Percentiles rank a stretch among this genome's conserved stretches.
phyloP scores from a whole-genome alignment of 2,888 invertebrate species.

The Thecocarcelia acutangulata region DNA sequence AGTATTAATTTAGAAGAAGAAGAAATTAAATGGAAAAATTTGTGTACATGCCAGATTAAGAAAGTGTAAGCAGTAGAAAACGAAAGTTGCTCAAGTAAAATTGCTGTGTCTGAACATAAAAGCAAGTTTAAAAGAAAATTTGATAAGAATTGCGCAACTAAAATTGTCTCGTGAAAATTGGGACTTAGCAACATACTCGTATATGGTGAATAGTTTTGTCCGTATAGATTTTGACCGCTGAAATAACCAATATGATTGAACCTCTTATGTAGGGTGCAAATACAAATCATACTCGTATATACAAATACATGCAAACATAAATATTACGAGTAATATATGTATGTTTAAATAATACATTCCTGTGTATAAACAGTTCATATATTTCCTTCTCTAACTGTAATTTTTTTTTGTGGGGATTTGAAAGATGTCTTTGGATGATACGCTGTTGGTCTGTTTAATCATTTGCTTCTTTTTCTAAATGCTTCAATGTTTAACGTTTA shows the following conservation, averaged over 20 bases:
- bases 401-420: constrained; percentile 45
- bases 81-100: too few relatives aligned
- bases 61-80: too few relatives aligned
- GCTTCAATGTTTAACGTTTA: neutral
- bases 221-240: too few relatives aligned
- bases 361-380: constrained; percentile 11
- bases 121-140: too few relatives aligned
- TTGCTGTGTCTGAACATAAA: too few relatives aligned
- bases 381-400: constrained; percentile 48
- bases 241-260: too few relatives aligned
- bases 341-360: constrained; percentile 11
- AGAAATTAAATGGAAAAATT: too few relatives aligned
- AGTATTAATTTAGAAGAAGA: too few relatives aligned
- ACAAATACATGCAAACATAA: neutral
- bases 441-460: constrained; percentile 21
- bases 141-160: too few relatives aligned
- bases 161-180: too few relatives aligned
- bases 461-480: constrained; percentile 5
- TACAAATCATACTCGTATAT: constrained; percentile 10
- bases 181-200: too few relatives aligned
- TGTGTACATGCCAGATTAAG: too few relatives aligned
- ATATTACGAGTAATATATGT: neutral
- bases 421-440: constrained; percentile 60
- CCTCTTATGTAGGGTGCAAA: neutral
- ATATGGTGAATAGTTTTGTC: neutral